These are phyloP conservation scores for Eleginops maclovinus DNA, from an alignment of 2,113 vertebrate genomes.

Conservation along the genomic window DNA sequence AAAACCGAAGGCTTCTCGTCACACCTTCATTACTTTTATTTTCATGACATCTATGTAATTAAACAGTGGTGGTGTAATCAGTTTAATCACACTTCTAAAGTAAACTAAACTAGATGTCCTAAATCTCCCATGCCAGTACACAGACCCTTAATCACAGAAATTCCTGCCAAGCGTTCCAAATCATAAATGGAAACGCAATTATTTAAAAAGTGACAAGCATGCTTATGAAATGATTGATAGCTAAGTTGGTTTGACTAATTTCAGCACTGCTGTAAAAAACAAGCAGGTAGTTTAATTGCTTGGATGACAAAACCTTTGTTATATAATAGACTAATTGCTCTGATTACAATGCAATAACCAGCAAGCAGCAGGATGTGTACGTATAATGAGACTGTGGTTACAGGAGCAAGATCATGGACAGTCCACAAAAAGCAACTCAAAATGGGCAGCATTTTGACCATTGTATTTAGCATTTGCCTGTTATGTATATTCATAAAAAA, in stretches of 20 bases:
- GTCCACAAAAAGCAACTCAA: not conserved
- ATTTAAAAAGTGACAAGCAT: conserved; percentile 31
- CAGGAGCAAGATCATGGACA: not conserved
- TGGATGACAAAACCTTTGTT: conserved; percentile 1
- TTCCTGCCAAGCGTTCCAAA: conserved; percentile 40
- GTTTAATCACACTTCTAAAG: conserved; percentile 62
- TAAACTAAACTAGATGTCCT: conserved; percentile 52
- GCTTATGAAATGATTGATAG: conserved; percentile 45
- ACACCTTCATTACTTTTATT: conserved; percentile 53
- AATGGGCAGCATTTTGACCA: too few species aligned
- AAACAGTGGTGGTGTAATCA: conserved; percentile 53
- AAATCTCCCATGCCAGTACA: conserved; percentile 50
- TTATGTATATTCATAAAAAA: too few species aligned
- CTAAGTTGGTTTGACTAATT: conserved; percentile 38
- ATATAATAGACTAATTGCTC: conserved; percentile 13
- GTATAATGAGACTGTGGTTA: too few species aligned
- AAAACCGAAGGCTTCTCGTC: conserved; percentile 22
- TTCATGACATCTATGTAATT: conserved; percentile 55
- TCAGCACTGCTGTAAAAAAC: conserved; percentile 20
- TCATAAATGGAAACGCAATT: conserved; percentile 58
- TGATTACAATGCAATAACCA: not conserved
- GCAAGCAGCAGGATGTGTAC: not conserved
- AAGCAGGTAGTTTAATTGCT: not conserved
- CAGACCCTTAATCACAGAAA: conserved; percentile 36
- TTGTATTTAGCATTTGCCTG: too few species aligned